Percentiles rank a stretch among this genome's conserved stretches.
phyloP scores from a whole-genome alignment of 92 coral and sea anemone genomes.

The Pocillopora grandis region DNA sequence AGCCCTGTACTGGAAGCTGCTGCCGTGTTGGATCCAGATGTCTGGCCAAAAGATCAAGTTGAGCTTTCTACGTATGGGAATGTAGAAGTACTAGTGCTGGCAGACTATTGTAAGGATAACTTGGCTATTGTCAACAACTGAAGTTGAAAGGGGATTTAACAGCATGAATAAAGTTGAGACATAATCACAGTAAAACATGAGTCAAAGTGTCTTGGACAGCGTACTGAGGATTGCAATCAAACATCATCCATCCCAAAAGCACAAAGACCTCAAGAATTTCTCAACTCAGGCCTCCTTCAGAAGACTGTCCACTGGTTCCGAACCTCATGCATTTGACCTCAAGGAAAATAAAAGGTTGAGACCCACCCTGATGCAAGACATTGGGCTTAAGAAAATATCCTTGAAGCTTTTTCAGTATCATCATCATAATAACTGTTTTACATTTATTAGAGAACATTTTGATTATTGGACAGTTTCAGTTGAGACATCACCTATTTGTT shows the following conservation, averaged over 20 bases:
- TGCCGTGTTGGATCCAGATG: slow-evolving; percentile 24
- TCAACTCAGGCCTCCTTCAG: slow-evolving; percentile 18
- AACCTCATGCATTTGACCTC: slow-evolving; percentile 4
- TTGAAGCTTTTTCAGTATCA: too few species aligned
- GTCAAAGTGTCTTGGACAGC: slow-evolving; percentile 8
- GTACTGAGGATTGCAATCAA: slow-evolving; percentile 6
- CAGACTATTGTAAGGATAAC: slow-evolving; percentile 9
- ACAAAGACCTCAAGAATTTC: slow-evolving; percentile 8
- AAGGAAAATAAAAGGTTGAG: slow-evolving; percentile 24
- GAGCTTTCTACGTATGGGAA: slow-evolving; percentile 10
- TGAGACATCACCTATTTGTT: too few species aligned
- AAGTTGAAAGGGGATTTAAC: slow-evolving; percentile 12
- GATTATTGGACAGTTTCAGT: too few species aligned
- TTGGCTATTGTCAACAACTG: slow-evolving; percentile 36
- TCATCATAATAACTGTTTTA: too few species aligned
- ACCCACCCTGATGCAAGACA: slow-evolving; percentile 17
- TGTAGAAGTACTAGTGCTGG: slow-evolving; percentile 6
- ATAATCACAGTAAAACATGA: slow-evolving; percentile 10
- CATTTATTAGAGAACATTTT: too few species aligned
- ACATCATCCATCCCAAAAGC: slow-evolving; percentile 19
- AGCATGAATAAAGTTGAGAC: slow-evolving; percentile 19
- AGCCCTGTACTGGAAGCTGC: slow-evolving; percentile 25
- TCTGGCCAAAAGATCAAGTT: slow-evolving; percentile 11
- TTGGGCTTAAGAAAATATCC: neutral
- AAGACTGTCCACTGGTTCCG: slow-evolving; percentile 23